Base-by-base conservation (phyloP, 2,797 vertebrate genomes). In the Gadopsis marmoratus region DNA sequence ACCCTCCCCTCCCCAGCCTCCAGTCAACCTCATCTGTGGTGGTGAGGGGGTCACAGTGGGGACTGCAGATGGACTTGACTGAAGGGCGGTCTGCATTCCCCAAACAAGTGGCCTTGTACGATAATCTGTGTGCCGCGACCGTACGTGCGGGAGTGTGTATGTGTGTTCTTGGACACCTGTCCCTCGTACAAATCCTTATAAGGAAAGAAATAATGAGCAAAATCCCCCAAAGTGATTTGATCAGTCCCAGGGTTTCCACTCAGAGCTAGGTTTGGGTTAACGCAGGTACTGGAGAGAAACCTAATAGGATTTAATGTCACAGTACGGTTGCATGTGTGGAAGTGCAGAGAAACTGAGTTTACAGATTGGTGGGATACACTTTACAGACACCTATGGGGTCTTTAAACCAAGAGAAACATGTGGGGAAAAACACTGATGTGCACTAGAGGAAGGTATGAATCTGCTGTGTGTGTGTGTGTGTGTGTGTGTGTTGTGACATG, bases 81-180 rank as follows among this genome's bases (percentile, higher is more conserved):
- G 14, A 65, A 60, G 47, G 83, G 63, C 6, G 41, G 43, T 76
- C 68, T 76, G 83, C 71, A 61, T 74, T 81, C 53, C 48, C 39
- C 60, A 66, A 81, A 83, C 50, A 69, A 10, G 88, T 91, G 91
- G 85, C 91, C 92, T 92, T 93, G 56, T 64, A 37, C 37, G 37
- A 37, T 62, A 73, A 45, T 56, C 16, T 61, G 17, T 66, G 55
- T 76, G 35, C 29, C 1, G 47, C 43, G 35, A 50, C 14, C 39
- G 3, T 26, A 23, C 4, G 5, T 5, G 16, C 66, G 43, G 4
- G 31, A 48, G 47, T 72, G 53, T 70, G 59, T 75, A 29, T 61
- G 51, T 68, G 72, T 54, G 47, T 58, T 43, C 14, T 51, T 61
- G 19, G 75, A 31, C 61, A 16, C 53, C 21, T 26, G 33, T 48